Evolutionary conservation across 2,113 vertebrate species (phyloP), one percentile per base, ranked within the genome.

Genomic region (Pteronura brasiliensis): DNA sequence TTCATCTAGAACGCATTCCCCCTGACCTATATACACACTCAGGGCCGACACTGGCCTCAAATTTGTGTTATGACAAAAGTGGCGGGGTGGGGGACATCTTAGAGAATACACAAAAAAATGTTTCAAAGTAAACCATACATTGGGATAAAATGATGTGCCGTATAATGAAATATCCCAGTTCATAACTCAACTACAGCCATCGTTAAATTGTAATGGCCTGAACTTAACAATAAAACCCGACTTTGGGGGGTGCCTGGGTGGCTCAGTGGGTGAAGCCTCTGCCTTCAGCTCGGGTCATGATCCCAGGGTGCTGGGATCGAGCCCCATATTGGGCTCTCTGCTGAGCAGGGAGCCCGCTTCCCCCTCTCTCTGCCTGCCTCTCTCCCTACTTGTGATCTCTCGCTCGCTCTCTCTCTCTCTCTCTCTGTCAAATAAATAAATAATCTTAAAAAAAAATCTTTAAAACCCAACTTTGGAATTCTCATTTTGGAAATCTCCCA

Each of bases 151-250:
- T 47, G n/a, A 88, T 49, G 3, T 79, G 17, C 61, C 34, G 77
- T 31, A 57, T 71, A 96, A 93, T 81, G 63, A 95, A 93, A 89
- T 80, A 77, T 69, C 90, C 55, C 61, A 96, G 29, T 72, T 93
- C 12, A 23, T 76, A 93, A 89, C 20, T 61, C 87, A 87, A 76
- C 57, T 79, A 27, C 15, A 72, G 67, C n/a, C 21, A 76, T 83
- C n/a, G 34, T 87, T 80, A 93, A 79, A 20, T 87, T 36, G 4
- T 94, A 57, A 77, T 69, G 27, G n/a, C 31, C 72, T 76, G 21
- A 96, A 95, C 12, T 88, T 80, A 93, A 93, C 44, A 63, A 44
- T 27, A 80, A 92, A 89, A 94, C 20, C 67, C 77, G 21, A 79
- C 47, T 95, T 90, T 83, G 34, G 10, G 52, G 52, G 52, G 52